These are phyloP conservation scores for Callithrix jacchus DNA, from an alignment of 2,113 vertebrate genomes.

Conservation along the genomic window DNA sequence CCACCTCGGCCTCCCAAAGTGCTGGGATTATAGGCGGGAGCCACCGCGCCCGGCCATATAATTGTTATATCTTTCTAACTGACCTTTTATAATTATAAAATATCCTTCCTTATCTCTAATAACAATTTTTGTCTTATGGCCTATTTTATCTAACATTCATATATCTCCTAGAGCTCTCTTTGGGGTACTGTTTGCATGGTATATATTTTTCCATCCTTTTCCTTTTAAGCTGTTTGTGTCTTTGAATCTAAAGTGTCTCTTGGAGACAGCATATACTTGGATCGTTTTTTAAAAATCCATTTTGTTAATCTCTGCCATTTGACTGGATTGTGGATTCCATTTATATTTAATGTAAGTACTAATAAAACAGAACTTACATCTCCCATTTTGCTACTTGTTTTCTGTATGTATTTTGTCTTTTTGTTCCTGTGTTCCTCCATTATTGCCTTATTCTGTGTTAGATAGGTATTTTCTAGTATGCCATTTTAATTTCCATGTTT, in stretches of 20 bases:
- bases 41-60: background rate
- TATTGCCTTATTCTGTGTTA: background rate
- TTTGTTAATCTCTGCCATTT: background rate
- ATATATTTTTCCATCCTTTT: background rate
- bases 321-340: background rate
- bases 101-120: background rate
- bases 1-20: too few species aligned
- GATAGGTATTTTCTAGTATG: background rate
- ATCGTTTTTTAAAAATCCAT: background rate
- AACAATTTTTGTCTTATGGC: background rate
- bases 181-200: background rate
- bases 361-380: background rate
- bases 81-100: background rate
- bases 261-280: background rate
- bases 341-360: background rate
- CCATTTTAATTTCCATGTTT: background rate
- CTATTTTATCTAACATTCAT: background rate
- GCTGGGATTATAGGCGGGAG: too few species aligned
- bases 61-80: background rate
- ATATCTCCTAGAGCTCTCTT: background rate
- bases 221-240: background rate
- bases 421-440: background rate
- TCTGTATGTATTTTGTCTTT: background rate
- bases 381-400: background rate
- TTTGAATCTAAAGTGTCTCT: background rate